These are phyloP conservation scores for Pogonomyrmex californicus DNA, from an alignment of 1,140 invertebrate species.

Conservation along the genomic window DNA sequence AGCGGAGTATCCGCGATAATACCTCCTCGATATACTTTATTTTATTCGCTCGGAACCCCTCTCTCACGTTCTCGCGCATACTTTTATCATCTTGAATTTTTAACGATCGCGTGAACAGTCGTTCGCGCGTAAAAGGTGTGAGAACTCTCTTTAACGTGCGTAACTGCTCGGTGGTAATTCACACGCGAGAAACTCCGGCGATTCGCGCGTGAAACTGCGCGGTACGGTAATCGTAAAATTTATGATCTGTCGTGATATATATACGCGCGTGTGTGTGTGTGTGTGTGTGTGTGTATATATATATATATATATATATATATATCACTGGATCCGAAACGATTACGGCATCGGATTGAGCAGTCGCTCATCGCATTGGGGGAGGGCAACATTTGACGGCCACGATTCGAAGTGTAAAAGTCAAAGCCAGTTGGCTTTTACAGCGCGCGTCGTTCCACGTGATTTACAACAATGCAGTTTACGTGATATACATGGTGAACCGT, in stretches of 20 bases:
- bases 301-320: not conserved
- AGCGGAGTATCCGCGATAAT: not conserved
- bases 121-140: not conserved
- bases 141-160: slow-evolving; percentile 9
- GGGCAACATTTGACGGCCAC: slow-evolving; percentile 20
- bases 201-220: not conserved
- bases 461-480: slow-evolving; percentile 23
- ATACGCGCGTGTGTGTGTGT: not conserved
- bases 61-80: not conserved
- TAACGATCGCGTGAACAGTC: not conserved
- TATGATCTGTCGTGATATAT: slow-evolving; percentile 18
- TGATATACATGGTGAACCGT: not conserved
- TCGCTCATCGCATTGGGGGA: slow-evolving; percentile 3
- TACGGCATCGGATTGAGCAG: slow-evolving; percentile 33
- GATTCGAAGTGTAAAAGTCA: slow-evolving; percentile 33
- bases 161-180: slow-evolving; percentile 22
- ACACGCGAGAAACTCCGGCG: slow-evolving; percentile 5
- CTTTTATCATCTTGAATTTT: not conserved
- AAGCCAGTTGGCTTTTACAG: slow-evolving; percentile 31
- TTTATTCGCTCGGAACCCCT: not conserved
- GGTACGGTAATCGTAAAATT: slow-evolving; percentile 43
- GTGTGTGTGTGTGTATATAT: too few species aligned
- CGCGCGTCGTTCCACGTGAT: not conserved
- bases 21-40: not conserved
- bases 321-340: not conserved